Evolutionary conservation across 2,888 invertebrate genomes (phyloP).

Genomic region (Caenorhabditis sinica): DNA sequence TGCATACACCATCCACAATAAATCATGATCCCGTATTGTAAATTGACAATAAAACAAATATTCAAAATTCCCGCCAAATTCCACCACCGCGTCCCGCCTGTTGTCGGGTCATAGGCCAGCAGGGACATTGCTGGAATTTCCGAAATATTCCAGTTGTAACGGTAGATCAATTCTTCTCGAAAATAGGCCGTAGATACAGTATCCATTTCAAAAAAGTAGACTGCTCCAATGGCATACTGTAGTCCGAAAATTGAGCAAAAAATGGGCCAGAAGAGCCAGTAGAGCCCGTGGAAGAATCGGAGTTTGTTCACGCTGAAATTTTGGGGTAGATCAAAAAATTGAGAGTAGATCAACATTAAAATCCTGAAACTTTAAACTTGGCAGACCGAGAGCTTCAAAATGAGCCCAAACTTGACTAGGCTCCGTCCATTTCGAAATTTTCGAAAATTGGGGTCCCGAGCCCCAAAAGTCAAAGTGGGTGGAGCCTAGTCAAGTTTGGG

Average conservation of each 20-base stretch:
- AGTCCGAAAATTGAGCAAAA: slow-evolving; percentile 8
- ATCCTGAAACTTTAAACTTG: no score
- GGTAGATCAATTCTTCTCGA: not conserved
- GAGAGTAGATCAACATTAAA: no score
- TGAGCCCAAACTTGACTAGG: no score
- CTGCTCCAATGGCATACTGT: not conserved
- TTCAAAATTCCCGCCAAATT: not conserved
- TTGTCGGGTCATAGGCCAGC: not conserved
- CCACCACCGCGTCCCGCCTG: not conserved
- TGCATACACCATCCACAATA: slow-evolving; percentile 33
- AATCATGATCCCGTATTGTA: slow-evolving; percentile 22
- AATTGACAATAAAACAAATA: not conserved
- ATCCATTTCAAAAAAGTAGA: not conserved
- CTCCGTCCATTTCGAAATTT: no score
- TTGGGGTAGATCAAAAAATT: not conserved
- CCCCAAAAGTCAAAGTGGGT: no score
- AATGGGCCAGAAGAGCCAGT: not conserved
- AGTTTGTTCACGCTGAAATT: not conserved
- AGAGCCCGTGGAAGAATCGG: not conserved
- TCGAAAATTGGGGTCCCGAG: no score
- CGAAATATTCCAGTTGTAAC: not conserved
- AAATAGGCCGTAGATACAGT: not conserved
- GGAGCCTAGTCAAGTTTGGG: no score
- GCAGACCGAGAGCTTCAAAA: no score
- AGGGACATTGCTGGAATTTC: slow-evolving; percentile 1